Conservation (phyloP, 1,140 invertebrate genomes). For the Ganaspis sp. region DNA sequence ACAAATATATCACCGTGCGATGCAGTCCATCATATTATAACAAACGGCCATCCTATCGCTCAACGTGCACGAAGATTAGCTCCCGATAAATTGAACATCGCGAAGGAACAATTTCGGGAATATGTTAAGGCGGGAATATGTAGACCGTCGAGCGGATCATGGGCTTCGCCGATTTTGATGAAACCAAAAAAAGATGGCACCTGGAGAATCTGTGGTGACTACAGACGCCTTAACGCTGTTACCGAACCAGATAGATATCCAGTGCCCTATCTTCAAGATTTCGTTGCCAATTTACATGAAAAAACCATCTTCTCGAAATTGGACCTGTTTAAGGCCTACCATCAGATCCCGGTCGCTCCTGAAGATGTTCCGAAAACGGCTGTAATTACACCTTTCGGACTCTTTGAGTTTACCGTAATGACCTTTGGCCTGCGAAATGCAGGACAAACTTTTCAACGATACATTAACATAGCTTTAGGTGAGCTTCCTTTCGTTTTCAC, state of each 20-base stretch:
- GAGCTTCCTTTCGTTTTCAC: too few relatives aligned
- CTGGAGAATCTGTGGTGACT: too few relatives aligned
- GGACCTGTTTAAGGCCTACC: constrained; percentile 75
- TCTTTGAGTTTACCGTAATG: not conserved
- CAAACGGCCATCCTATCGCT: too few relatives aligned
- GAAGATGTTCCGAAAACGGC: constrained; percentile 67
- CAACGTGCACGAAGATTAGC: too few relatives aligned
- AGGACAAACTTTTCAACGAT: constrained; percentile 63
- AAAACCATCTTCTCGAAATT: constrained; percentile 71
- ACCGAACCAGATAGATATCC: constrained; percentile 68
- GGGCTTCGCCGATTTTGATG: not conserved
- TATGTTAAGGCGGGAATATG: too few relatives aligned
- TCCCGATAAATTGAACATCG: too few relatives aligned
- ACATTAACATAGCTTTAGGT: too few relatives aligned
- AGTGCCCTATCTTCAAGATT: constrained; percentile 60
- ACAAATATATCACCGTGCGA: too few relatives aligned
- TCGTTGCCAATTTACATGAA: constrained; percentile 60
- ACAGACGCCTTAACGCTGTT: constrained; percentile 41
- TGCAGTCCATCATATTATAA: too few relatives aligned
- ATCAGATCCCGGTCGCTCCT: constrained; percentile 66
- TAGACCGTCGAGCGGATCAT: not conserved
- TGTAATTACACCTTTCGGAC: constrained; percentile 63
- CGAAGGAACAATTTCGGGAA: too few relatives aligned
- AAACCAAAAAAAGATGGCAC: constrained; percentile 38
- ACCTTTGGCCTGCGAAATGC: constrained; percentile 36